These are phyloP conservation scores for Cryptoprocta ferox DNA, from an alignment of 2,797 vertebrate genomes.

Conservation along the genomic window DNA sequence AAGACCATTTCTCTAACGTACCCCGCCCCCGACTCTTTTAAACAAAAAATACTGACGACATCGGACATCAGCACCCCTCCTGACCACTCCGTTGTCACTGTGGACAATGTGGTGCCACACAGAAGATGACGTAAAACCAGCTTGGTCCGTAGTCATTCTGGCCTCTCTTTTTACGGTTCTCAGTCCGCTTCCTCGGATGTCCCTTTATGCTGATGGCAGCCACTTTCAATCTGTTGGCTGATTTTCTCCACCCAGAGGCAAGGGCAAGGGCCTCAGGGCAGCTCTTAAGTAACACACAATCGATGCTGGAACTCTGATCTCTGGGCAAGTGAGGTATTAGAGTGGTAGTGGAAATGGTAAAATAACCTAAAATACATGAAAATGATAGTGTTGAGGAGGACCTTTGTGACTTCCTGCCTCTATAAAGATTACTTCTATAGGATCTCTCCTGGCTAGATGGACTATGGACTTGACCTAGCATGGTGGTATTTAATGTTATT, in stretches of 20 bases:
- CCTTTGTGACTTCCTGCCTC: background rate
- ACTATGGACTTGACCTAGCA: background rate
- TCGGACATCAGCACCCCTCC: background rate
- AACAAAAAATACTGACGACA: background rate
- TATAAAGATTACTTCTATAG: background rate
- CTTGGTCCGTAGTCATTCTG: background rate
- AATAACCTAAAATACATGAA: background rate
- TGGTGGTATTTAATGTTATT: background rate
- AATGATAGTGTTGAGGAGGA: background rate
- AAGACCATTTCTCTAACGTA: constrained; percentile 2
- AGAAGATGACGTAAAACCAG: background rate
- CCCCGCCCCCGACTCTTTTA: background rate
- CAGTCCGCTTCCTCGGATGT: background rate
- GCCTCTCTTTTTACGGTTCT: background rate
- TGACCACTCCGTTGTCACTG: background rate
- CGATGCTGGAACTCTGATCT: background rate
- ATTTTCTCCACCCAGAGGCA: background rate
- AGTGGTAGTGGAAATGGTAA: background rate
- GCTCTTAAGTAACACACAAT: background rate
- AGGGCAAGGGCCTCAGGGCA: background rate
- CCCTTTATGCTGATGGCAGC: background rate
- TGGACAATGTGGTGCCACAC: background rate
- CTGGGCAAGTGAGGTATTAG: background rate
- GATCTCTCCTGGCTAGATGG: background rate
- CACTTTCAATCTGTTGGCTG: background rate